Evolutionary conservation across 37 sponge, comb jelly and placozoan genomes (phyloP), one percentile per base, ranked within the genome.

Genomic region (Lycopodina hypogea): DNA sequence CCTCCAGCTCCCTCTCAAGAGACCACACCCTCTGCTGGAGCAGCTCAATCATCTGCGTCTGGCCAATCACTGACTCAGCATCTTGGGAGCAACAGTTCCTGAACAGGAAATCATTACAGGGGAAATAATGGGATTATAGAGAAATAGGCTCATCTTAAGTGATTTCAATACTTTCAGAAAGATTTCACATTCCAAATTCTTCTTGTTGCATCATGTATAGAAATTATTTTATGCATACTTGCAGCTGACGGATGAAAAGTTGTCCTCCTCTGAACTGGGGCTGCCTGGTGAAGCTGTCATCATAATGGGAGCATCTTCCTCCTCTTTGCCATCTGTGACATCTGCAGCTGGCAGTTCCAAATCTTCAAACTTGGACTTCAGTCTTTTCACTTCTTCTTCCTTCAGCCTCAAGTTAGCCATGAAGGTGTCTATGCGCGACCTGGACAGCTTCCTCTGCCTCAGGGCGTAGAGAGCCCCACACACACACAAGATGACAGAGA

Each of bases 401-500:
- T 83, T 68, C 4, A 72, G 69, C 40, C 80, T 34, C 19, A 83
- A 59, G n/a, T 64, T 56, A 56, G 78, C 75, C 7, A 88, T 69
- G 50, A 88, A 88, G 1, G 57, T 19, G 30, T 88, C 89, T 11
- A 88, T 79, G 22, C 68, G 70, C 19, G 51, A 33, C 68, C 73
- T 64, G 22, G 79, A 67, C 3, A 33, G 7, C 17, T 52, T 37
- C 15, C 83, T 71, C 80, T 88, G 78, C 75, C 75, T 63, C 70
- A 81, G 51, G 18, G 84, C 80, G 22, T 45, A 74, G 26, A 71
- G 32, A 37, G 74, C 32, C 1, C 79, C 75, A 28, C 64, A n/a
- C 50, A 83, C 40, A 52, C 89, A 75, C 62, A 83, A 38, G 17
- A 68, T 45, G 33, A 83, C 36, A 38, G 80, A 78, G 28, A 79